phyloP scores from a whole-genome alignment of 2,888 invertebrate genomes.

The Corythucha ciliata region DNA sequence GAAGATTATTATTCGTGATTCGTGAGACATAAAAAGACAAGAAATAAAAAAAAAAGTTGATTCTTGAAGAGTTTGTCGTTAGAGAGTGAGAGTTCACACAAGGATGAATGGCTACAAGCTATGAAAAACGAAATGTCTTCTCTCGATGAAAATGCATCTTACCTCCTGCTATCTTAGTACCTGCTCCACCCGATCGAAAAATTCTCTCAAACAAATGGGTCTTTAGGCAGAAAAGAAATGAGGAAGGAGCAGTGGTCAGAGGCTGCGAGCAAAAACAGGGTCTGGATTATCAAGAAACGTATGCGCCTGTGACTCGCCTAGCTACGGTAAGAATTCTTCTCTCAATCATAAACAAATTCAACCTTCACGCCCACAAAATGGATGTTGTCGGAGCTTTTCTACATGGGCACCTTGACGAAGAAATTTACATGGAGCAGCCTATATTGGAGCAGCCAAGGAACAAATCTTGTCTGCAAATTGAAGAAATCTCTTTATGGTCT shows the following conservation, averaged over 20 bases:
- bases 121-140: constrained; percentile 8
- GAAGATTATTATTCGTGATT: no score
- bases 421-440: neutral
- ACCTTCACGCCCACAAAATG: neutral
- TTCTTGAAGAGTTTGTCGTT: no score
- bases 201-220: constrained; percentile 1
- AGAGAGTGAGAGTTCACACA: no score
- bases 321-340: constrained; percentile 1
- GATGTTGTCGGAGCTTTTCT: constrained; percentile 9
- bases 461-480: neutral
- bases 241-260: constrained; percentile 3
- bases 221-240: constrained; percentile 1
- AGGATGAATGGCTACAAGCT: constrained; percentile 11
- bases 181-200: neutral
- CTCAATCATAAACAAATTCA: neutral
- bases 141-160: constrained; percentile 2
- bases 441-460: neutral
- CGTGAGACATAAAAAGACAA: no score
- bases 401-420: constrained; percentile 4
- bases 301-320: neutral
- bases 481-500: constrained; percentile 9
- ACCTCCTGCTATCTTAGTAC: constrained; percentile 1
- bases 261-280: constrained; percentile 7
- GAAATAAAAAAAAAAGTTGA: no score
- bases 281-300: constrained; percentile 8